Evolutionary conservation across 2,797 vertebrate genomes (phyloP).

Genomic region (Acanthurus lineatus): DNA sequence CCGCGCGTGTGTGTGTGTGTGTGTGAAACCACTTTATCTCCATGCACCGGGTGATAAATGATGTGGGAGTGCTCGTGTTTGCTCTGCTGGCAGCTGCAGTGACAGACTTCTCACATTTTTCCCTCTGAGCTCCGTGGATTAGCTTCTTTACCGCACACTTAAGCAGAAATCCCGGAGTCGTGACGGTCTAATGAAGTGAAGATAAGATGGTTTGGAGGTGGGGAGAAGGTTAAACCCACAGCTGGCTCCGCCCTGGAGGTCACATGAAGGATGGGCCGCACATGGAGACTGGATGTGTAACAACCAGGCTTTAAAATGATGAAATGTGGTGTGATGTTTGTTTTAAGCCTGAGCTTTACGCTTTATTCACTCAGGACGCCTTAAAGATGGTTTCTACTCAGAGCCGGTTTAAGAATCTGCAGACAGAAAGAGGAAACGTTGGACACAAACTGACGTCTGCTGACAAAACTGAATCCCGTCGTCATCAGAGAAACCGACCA

Average conservation of each 20-base stretch:
- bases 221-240: not conserved
- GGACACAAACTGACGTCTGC: no score
- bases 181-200: not conserved
- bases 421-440: no score
- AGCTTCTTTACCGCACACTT: not conserved
- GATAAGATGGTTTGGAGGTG: not conserved
- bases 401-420: no score
- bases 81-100: constrained; percentile 4
- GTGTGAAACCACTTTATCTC: constrained; percentile 14
- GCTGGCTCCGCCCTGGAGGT: not conserved
- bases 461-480: no score
- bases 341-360: no score
- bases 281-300: not conserved
- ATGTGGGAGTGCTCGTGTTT: constrained; percentile 2
- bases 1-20: not conserved
- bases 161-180: not conserved
- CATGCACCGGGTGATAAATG: constrained; percentile 21
- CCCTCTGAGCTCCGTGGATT: not conserved
- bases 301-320: not conserved
- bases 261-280: not conserved
- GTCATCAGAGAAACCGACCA: no score
- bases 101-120: constrained; percentile 1
- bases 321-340: no score
- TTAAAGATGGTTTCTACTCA: no score
- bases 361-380: no score